Base-by-base conservation (phyloP, 2,888 invertebrate genomes). In the Hirudinaria manillensis region DNA sequence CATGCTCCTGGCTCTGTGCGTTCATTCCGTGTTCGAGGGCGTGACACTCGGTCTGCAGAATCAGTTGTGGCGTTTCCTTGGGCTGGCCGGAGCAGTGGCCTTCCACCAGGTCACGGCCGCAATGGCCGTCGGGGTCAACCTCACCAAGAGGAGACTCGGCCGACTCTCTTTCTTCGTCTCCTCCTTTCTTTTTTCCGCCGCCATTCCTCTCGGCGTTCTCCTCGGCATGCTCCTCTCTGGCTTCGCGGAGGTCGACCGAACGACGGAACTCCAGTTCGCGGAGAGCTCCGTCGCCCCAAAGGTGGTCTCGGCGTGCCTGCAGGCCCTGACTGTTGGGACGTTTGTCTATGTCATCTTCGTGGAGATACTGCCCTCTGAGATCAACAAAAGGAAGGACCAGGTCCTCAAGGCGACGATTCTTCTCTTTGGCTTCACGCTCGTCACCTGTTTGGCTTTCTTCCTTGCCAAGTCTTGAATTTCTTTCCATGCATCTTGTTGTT, bases 1-100 rank as follows among this genome's bases (percentile, higher is more conserved):
- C n/a, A 78, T 85, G 7, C 76, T 83, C 61, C 72, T 83, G 13
- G 84, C 84, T 1, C 78, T 84, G n/a, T 82, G 83, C 65, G 78
- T 83, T 32, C 85, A 85, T 78, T 82, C 83, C 32, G 68, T 85
- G 32, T 85, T 85, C 78, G 85, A 84, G 78, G 85, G 85, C 19
- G 80, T 84, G 76, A 82, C 84, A n/a, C 77, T 85, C 29, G 85
- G 84, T 16, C 79, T 85, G 56, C 83, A 83, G 78, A 80, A 79
- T n/a, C 80, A 81, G 38, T 72, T 78, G 2, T 77, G 78, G 21
- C 80, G 80, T 75, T 72, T 79, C 34, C 56, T 80, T 29, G 82
- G 82, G 74, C 78, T 85, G 24, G 83, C 82, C 76, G 78, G 83
- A n/a, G 84, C 83, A 0, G 82, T 85, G 70, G 74, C 83, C 24